Evolutionary conservation across 2,113 vertebrate genomes (phyloP), one percentile per base, ranked within the genome.

Genomic region (Leptosomus discolor): DNA sequence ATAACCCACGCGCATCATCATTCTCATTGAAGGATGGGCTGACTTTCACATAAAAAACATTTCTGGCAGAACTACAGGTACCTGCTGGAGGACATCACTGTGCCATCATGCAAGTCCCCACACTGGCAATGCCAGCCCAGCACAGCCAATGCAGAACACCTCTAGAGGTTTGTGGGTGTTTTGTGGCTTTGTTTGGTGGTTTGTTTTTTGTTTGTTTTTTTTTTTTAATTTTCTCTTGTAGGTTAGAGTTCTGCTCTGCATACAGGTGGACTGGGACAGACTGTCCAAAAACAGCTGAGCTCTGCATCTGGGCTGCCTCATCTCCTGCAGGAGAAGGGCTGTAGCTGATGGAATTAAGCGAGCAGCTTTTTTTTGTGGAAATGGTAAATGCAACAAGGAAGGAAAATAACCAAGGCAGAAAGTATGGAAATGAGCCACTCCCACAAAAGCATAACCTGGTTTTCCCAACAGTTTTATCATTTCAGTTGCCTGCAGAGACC

Each of bases 71-170:
- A 88, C 70, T 37, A 24, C 20, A 12, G 7, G 4, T 23, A 57
- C 8, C 43, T 88, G 48, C 61, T 83, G n/a, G 23, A 90, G 45
- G 70, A 45, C 36, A 81, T 13, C 63, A 79, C 26, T 8, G 10
- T 0, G 0, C 27, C 2, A 1, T 16, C 36, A 29, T 9, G 17
- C 65, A 84, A 71, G 53, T 10, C 19, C 64, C 11, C 1, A 0
- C 6, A 5, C 60, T 0, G 1, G 27, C 9, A 21, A 34, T 19
- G n/a, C n/a, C 48, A 54, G 45, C 37, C 20, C 43, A 43, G 37
- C 34, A 10, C n/a, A 57, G 54, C 45, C 48, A 74, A 3, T 34
- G 2, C 58, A 78, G 17, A 84, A 43, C 23, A 85, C 26, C 16
- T 64, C 61, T 12, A 58, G 29, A 48, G 23, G 34, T 36, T 11